Evolutionary conservation across 2,113 vertebrate species (phyloP).

Genomic region (Rhagologus leucostigma): DNA sequence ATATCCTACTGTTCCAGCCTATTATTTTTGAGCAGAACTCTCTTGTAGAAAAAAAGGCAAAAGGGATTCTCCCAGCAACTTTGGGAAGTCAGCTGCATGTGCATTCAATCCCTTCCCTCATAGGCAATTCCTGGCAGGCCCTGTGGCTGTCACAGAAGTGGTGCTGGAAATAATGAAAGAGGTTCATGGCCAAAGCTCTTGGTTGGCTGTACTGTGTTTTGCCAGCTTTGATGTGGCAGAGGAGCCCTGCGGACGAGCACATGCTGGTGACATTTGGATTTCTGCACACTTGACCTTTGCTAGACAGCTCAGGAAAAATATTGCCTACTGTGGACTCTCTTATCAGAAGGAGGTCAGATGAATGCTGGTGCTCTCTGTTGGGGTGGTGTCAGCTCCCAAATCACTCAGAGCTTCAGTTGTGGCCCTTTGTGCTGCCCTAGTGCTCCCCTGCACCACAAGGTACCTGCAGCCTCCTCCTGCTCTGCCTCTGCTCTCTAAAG

Average conservation of each 20-base stretch:
- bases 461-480: background rate
- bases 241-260: background rate
- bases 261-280: background rate
- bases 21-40: background rate
- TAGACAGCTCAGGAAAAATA: background rate
- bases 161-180: rapidly evolving
- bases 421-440: background rate
- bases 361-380: background rate
- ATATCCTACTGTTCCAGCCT: background rate
- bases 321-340: rapidly evolving
- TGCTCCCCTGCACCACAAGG: background rate
- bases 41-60: background rate
- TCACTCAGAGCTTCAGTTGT: background rate
- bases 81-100: background rate
- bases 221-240: background rate
- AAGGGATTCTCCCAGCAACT: background rate
- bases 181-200: background rate
- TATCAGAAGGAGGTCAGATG: background rate
- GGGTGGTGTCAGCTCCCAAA: background rate
- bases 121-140: rapidly evolving
- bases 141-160: background rate
- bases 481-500: background rate
- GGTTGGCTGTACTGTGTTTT: background rate
- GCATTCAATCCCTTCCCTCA: background rate
- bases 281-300: background rate